Conservation (phyloP, 2,113 vertebrate genomes). For the Saguinus midas region DNA sequence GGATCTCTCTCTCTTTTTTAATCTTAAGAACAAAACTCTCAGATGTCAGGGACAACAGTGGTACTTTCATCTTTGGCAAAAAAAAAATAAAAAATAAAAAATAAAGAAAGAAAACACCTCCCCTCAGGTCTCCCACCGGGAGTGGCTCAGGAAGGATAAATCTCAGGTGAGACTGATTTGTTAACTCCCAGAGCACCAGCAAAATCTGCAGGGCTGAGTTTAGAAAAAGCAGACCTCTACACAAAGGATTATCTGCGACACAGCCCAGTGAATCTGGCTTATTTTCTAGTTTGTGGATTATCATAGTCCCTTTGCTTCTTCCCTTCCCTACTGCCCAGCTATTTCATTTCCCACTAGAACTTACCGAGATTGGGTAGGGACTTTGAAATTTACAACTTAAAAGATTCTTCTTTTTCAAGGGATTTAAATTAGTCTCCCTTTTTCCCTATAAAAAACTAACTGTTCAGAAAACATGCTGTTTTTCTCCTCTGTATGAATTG, state of each 20-base stretch:
- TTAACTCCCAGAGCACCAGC: conserved; percentile 11
- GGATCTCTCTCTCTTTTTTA: not conserved
- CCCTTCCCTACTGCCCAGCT: not conserved
- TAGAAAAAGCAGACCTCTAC: not conserved
- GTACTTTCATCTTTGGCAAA: conserved; percentile 4
- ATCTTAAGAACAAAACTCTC: not conserved
- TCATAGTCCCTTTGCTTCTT: not conserved
- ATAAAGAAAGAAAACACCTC: not conserved
- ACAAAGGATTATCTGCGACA: not conserved
- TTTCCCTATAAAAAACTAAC: conserved; percentile 37
- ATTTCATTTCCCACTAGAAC: conserved; percentile 44
- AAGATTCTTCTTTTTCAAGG: conserved; percentile 33
- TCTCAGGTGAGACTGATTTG: not conserved
- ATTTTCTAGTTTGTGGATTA: conserved; percentile 56
- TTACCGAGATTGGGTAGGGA: conserved; percentile 22
- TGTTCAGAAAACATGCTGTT: not conserved
- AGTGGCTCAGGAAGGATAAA: not conserved
- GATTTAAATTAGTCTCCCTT: not conserved
- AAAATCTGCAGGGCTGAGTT: not conserved
- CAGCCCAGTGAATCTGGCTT: conserved; percentile 49
- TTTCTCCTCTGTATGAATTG: not conserved
- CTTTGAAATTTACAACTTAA: conserved; percentile 39
- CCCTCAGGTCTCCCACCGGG: not conserved
- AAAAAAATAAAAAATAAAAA: too few relatives aligned
- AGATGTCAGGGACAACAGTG: not conserved